Conservation (phyloP, 2,113 vertebrate species). For the Bettongia penicillata region DNA sequence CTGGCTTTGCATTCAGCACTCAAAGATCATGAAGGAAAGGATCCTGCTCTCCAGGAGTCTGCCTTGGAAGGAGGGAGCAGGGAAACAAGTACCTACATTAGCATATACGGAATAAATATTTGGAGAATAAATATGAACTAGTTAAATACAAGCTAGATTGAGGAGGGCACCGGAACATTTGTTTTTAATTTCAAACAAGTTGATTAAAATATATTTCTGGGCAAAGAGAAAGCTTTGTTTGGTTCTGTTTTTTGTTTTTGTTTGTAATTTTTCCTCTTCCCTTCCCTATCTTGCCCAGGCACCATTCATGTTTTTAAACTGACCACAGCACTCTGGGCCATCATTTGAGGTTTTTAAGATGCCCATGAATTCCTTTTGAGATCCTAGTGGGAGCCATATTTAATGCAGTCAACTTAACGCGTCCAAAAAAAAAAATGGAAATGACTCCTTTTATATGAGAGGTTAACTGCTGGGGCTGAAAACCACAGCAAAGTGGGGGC, state of each 20-base stretch:
- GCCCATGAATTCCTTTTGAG: constrained; percentile 34
- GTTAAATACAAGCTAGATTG: background rate
- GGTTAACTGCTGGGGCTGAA: constrained; percentile 65
- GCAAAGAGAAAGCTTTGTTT: background rate
- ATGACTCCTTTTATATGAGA: constrained; percentile 52
- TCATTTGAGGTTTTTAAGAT: constrained; percentile 53
- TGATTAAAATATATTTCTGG: background rate
- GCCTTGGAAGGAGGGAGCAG: no score
- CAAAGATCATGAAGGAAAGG: background rate
- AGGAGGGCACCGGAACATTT: background rate
- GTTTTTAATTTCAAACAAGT: background rate
- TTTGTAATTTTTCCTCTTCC: background rate
- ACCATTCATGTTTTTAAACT: constrained; percentile 13
- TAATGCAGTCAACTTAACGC: constrained; percentile 56
- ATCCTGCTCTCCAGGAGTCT: background rate
- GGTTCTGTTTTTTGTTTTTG: constrained; percentile 8
- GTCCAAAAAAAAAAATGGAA: constrained; percentile 18
- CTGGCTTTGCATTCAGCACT: background rate
- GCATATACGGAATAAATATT: background rate
- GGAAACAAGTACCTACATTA: background rate
- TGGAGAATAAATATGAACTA: background rate
- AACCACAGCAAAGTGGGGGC: constrained; percentile 65
- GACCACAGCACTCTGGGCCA: background rate
- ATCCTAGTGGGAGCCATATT: constrained; percentile 43
- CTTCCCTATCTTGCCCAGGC: background rate